Base-by-base conservation (phyloP, 92 coral and sea anemone genomes). In the Chrysogorgia sp. region DNA sequence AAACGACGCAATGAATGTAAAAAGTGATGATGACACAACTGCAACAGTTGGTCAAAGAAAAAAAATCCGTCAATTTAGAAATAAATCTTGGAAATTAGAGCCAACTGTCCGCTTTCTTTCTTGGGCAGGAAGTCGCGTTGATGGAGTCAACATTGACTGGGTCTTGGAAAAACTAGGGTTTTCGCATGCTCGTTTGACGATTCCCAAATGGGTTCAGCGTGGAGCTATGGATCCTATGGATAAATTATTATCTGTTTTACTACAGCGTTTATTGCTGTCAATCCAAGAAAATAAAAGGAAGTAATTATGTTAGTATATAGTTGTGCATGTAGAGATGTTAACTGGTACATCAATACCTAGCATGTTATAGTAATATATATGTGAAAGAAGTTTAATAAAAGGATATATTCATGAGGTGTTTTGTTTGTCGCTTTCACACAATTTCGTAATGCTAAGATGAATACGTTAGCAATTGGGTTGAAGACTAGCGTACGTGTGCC, bases 221-320 rank as follows among this genome's bases (percentile, higher is more conserved):
- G 98, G 98, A 12, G 98, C 98, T 21, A 94, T 94, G 98, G 98
- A 94, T 60, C 98, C 98, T 0, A 92, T 92, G 98, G 98, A 94
- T 74, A 79, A 88, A 32, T 92, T 94, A 67, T 59, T 94, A 61
- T 94, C 97, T 34, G 69, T 92, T n/a, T 82, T 94, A 79, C 87
- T 89, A 49, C 93, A 94, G 80, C 76, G 93, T 62, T 86, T 94
- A 71, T 77, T 94, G 89, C 89, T 93, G 43, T 92, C 88, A 53
- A 88, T 94, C 90, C 90, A 86, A 34, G 98, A 94, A 60, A 91
- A 53, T 53, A 49, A 71, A 33, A 12, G 41, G 14, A 71, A 71
- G 22, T 68, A 45, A 71, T 71, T 45, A n/a, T 25, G 25, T 69
- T n/a, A n/a, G 49, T 45, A 24, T 28, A 49, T 40, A 24, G 24